phyloP scores from a whole-genome alignment of 53 echinoderm and acorn worm genomes.

The Pentamera pediparva region DNA sequence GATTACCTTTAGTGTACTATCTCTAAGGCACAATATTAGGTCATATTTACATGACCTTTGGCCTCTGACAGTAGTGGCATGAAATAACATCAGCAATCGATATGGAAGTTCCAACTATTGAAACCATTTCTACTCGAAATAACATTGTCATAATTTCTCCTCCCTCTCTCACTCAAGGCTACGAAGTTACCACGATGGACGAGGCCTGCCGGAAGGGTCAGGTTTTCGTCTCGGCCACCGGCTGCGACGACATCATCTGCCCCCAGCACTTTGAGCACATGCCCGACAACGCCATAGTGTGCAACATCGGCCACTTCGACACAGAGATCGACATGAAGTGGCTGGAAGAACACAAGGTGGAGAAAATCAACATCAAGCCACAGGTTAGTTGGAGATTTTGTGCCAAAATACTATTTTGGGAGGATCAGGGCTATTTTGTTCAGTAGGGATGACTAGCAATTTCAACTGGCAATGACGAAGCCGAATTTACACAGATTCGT shows the following conservation, averaged over 20 bases:
- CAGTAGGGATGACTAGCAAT: too few relatives aligned
- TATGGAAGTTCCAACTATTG: too few relatives aligned
- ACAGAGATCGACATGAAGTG: conserved; percentile 86
- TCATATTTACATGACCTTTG: too few relatives aligned
- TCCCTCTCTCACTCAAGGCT: conserved; percentile 50
- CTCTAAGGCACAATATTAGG: too few relatives aligned
- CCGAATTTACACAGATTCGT: too few relatives aligned
- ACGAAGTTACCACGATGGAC: conserved; percentile 92
- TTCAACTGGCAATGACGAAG: too few relatives aligned
- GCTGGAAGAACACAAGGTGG: conserved; percentile 58
- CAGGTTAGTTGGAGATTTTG: conserved; percentile 81
- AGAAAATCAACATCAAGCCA: conserved; percentile 87
- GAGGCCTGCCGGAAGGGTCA: conserved; percentile 71
- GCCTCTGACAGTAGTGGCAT: too few relatives aligned
- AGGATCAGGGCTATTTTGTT: too few relatives aligned
- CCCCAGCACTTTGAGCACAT: conserved; percentile 66
- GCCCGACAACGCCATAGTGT: conserved; percentile 88
- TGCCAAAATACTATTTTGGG: too few relatives aligned
- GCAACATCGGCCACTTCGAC: conserved; percentile 99
- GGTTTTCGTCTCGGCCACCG: conserved; percentile 92
- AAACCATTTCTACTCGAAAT: too few relatives aligned
- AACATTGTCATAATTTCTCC: not conserved
- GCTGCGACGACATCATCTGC: conserved; percentile 81
- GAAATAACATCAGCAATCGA: too few relatives aligned
- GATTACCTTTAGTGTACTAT: too few relatives aligned